phyloP scores from a whole-genome alignment of 2,888 invertebrate genomes.

The Buathra laborator region DNA sequence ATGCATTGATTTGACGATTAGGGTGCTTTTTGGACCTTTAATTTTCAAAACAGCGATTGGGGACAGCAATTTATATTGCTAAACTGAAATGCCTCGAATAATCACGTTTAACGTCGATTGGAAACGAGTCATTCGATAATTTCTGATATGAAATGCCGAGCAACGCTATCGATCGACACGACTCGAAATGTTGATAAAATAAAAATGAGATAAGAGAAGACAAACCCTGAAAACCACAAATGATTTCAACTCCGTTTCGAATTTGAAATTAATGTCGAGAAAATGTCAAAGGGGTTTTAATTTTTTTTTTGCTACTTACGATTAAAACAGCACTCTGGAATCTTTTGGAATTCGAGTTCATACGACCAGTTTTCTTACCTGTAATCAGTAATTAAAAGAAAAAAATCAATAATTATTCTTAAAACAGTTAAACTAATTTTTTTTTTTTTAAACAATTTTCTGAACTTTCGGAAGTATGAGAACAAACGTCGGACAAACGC shows the following conservation, averaged over 20 bases:
- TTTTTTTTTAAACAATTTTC: background rate
- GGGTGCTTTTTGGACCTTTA: background rate
- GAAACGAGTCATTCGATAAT: background rate
- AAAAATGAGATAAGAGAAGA: background rate
- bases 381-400: slow-evolving; percentile 43
- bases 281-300: background rate
- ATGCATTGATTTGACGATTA: too few relatives aligned
- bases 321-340: background rate
- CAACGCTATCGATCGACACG: background rate
- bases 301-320: slow-evolving; percentile 37
- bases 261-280: too few relatives aligned
- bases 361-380: slow-evolving; percentile 55
- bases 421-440: background rate
- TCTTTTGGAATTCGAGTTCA: slow-evolving; percentile 10
- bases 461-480: background rate
- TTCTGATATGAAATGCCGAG: background rate
- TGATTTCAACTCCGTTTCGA: too few relatives aligned
- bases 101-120: background rate
- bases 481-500: background rate
- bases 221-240: too few relatives aligned
- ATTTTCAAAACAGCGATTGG: background rate
- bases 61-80: background rate
- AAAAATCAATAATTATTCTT: slow-evolving; percentile 16
- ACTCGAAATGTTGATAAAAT: background rate
- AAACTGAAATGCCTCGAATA: background rate